A percentile compares a stretch with the other conserved stretches of the same genome.
Evolutionary conservation across 2,797 vertebrate genomes (phyloP).

Genomic region (Scarus forsteni): DNA sequence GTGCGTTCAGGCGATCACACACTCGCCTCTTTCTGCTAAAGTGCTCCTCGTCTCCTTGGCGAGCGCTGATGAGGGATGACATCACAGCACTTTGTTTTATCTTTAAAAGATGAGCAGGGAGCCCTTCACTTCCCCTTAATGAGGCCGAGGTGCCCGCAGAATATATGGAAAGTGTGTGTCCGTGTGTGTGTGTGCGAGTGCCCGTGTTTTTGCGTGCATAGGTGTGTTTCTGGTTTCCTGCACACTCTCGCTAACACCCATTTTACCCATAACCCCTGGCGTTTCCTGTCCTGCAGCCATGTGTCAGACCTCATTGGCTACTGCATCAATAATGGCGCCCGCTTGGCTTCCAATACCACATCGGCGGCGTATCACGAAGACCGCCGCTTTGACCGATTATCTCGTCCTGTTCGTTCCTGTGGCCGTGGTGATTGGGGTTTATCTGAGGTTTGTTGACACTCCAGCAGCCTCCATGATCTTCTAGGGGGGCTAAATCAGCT

Average conservation of each 20-base stretch:
- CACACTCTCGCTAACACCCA: conserved; percentile 70
- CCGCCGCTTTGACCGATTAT: conserved; percentile 47
- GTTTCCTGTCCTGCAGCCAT: conserved; percentile 80
- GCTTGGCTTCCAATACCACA: conserved; percentile 52
- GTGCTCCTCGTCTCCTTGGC: conserved; percentile 77
- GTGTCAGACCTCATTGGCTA: conserved; percentile 78
- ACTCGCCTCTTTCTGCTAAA: conserved; percentile 79
- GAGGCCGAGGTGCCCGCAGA: conserved; percentile 76
- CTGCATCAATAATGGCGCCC: conserved; percentile 70
- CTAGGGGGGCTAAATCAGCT: not conserved
- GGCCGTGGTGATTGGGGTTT: conserved; percentile 34
- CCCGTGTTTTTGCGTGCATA: conserved; percentile 1
- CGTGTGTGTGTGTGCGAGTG: conserved; percentile 17
- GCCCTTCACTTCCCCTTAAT: conserved; percentile 80
- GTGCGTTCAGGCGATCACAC: conserved; percentile 82
- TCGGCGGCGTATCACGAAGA: conserved; percentile 41
- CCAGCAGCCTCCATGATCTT: conserved; percentile 39
- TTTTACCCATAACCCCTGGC: conserved; percentile 82
- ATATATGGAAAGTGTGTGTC: conserved; percentile 59
- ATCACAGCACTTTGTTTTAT: conserved; percentile 88
- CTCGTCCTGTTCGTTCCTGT: conserved; percentile 35
- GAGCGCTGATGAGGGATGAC: conserved; percentile 84
- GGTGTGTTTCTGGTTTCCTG: conserved; percentile 55
- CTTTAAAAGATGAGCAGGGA: conserved; percentile 87
- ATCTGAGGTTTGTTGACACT: conserved; percentile 63